These are phyloP conservation scores for Osmerus eperlanus DNA, from an alignment of 2,113 vertebrate genomes.

Conservation along the genomic window DNA sequence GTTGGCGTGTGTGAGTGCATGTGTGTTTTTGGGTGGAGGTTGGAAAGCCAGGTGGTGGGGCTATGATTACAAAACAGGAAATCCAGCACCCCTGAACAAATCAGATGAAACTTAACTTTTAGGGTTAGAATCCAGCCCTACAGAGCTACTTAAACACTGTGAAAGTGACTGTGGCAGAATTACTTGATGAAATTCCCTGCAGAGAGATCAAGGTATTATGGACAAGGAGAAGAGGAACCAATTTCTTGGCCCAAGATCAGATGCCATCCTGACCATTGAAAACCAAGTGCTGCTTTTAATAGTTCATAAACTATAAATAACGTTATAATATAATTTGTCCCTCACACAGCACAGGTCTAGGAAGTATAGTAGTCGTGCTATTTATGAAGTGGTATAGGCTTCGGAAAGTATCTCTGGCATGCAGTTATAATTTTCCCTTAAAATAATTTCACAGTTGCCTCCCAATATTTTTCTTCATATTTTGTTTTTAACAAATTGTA, in stretches of 20 bases:
- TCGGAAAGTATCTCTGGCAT: constrained; percentile 55
- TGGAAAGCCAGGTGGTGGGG: neutral
- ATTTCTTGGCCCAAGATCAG: neutral
- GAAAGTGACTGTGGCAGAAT: constrained; percentile 48
- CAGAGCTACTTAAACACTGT: constrained; percentile 46
- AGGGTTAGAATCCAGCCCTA: constrained; percentile 31
- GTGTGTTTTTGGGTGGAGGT: constrained; percentile 6
- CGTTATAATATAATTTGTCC: constrained; percentile 27
- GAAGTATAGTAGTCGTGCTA: constrained; percentile 63
- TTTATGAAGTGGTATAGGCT: constrained; percentile 59
- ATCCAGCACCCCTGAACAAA: constrained; percentile 49
- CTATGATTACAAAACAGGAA: constrained; percentile 42
- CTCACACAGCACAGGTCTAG: constrained; percentile 53
- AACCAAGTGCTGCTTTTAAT: constrained; percentile 32
- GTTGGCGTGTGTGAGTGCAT: constrained; percentile 2
- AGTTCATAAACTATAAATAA: constrained; percentile 15
- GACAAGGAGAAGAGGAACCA: constrained; percentile 6
- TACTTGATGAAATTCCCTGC: constrained; percentile 11
- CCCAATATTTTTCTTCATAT: constrained; percentile 66
- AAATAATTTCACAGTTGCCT: constrained; percentile 72
- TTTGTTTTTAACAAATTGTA: constrained; percentile 50
- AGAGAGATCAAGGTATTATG: constrained; percentile 26
- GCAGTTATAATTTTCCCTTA: constrained; percentile 61
- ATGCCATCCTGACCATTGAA: neutral
- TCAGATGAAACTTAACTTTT: constrained; percentile 37